phyloP scores from a whole-genome alignment of 2,113 vertebrate species.

The Melanerpes formicivorus region DNA sequence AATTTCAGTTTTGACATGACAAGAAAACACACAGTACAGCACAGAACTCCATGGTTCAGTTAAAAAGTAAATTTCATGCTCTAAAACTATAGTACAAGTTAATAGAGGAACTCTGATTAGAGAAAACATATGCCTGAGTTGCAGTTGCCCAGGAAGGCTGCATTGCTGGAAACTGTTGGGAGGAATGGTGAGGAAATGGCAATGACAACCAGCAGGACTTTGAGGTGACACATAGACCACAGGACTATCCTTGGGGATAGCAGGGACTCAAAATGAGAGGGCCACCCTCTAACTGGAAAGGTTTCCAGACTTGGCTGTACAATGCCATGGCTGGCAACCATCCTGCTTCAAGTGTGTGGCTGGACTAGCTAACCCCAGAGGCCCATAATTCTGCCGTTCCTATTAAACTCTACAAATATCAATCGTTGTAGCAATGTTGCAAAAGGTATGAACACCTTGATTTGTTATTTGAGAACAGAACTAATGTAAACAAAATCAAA shows the following conservation, averaged over 20 bases:
- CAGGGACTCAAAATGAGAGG: not conserved
- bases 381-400: not conserved
- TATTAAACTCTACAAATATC: not conserved
- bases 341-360: accelerated
- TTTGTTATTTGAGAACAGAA: not conserved
- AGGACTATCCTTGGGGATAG: not conserved
- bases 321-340: not conserved
- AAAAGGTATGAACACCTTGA: not conserved
- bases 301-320: not conserved
- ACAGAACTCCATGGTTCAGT: not conserved
- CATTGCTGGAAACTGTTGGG: not conserved
- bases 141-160: not conserved
- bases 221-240: not conserved
- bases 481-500: not conserved
- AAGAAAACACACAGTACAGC: not conserved
- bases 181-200: not conserved
- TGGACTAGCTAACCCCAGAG: not conserved
- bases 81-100: not conserved
- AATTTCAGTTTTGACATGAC: not conserved
- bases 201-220: not conserved
- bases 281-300: not conserved
- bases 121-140: not conserved
- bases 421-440: not conserved
- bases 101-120: not conserved
- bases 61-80: not conserved